These are phyloP conservation scores for Characodon lateralis DNA, from an alignment of 2,797 vertebrate species.

Conservation along the genomic window DNA sequence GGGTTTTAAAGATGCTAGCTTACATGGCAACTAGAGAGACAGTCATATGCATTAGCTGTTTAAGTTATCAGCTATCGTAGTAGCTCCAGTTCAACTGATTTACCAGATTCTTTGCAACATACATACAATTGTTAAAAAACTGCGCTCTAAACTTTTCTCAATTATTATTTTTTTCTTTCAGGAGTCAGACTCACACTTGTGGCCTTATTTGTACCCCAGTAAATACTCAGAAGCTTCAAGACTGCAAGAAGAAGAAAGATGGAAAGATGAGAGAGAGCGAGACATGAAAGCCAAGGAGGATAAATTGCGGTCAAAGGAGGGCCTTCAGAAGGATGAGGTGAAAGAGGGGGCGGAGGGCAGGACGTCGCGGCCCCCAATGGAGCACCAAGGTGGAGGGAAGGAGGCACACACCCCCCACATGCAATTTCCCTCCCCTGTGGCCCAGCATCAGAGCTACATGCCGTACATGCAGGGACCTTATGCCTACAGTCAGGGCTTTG, in stretches of 20 bases:
- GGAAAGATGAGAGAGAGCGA: slow-evolving; percentile 83
- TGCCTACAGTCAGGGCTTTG: slow-evolving; percentile 92
- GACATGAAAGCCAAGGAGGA: slow-evolving; percentile 89
- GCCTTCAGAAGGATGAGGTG: slow-evolving; percentile 78
- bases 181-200: slow-evolving; percentile 89
- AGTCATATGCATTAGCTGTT: background rate
- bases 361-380: slow-evolving; percentile 84
- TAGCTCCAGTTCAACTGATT: background rate
- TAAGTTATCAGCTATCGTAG: background rate
- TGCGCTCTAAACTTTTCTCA: background rate
- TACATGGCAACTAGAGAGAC: background rate
- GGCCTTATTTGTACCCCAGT: slow-evolving; percentile 93
- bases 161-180: slow-evolving; percentile 27
- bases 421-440: slow-evolving; percentile 90
- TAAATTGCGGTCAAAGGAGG: slow-evolving; percentile 83
- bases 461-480: slow-evolving; percentile 94
- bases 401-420: slow-evolving; percentile 86
- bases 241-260: slow-evolving; percentile 82
- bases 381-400: slow-evolving; percentile 86
- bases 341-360: slow-evolving; percentile 86
- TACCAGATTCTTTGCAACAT: background rate
- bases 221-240: slow-evolving; percentile 90
- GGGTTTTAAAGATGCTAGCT: background rate
- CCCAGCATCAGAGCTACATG: slow-evolving; percentile 95
- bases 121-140: background rate